Base-by-base conservation (phyloP, 2,113 vertebrate genomes). In the Carassius auratus region DNA sequence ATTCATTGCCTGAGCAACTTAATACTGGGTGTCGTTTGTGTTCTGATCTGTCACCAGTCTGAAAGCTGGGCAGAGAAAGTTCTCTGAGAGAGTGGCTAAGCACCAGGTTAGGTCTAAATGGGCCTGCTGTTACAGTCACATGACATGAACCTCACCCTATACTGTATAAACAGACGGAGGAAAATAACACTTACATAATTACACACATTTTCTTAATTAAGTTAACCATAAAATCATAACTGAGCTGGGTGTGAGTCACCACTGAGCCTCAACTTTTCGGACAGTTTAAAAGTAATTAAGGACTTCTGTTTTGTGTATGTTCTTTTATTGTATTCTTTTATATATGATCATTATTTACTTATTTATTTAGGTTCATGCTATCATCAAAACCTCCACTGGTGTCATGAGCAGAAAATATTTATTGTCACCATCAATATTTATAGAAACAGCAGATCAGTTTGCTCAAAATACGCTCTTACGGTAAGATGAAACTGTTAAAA, bases 111-210 rank as follows among this genome's bases (percentile, higher is more conserved):
- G 48, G 48, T 52, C 23, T 52, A 23, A 55, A 50, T 4, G 15
- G 50, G 30, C 5, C 52, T 57, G 30, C 52, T 77, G 8, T 9
- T 23, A 13, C 1, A 76, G 19, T 38, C 52, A 78, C 30, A 59
- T 57, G 57, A 61, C 57, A 78, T 17, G 13, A 64, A 80, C 57
- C 59, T 80, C n/a, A 45, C 19, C 38, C 71, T 74, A 45, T 74
- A 14, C 77, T 45, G 30, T 59, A 10, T 64, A 45, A 64, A 64
- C 59, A 64, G 78, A 80, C 7, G 14, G 76, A 23, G 15, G 26
- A 80, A 61, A 61, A 59, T 59, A 78, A 59, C 17, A 59, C 76
- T 59, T 59, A n/a, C 59, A 48, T 80, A 64, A 80, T 80, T 61
- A 64, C 13, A 61, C 30, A 64, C 21, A 33, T 64, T 81, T 81